Evolutionary conservation across 1,140 invertebrate genomes (phyloP), one percentile per base, ranked within the genome.

Genomic region (Drosophila auraria): DNA sequence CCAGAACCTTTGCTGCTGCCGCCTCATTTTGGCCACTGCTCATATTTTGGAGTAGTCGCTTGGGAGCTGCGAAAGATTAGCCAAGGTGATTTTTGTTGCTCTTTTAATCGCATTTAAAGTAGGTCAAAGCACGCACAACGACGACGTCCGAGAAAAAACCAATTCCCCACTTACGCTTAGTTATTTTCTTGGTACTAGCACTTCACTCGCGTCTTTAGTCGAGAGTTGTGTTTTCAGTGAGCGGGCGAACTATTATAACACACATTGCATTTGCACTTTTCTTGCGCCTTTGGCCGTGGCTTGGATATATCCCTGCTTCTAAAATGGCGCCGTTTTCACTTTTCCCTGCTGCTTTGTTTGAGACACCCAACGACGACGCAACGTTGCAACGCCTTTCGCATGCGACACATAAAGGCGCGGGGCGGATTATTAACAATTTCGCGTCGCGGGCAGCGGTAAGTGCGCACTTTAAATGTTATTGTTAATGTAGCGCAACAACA

Each of bases 261-360:
- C 80, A 62, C 86, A 89, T 86, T 73, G 86, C 86, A 86, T 82
- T 90, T 77, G 78, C 73, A 77, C 70, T 82, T 84, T 60, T 58
- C 64, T 56, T 51, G 66, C 68, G 64, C 61, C 61, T 77, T 81
- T 63, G 70, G 78, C 71, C 64, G 66, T 87, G 65, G 83, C 86
- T 87, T 87, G 86, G 53, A 56, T 56, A 44, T 44, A 56, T 56
- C 33, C 83, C 80, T 89, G 84, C 66, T 90, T 91, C 86, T 91
- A 92, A 92, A 92, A 92, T 92, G 91, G 91, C 91, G 91, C 91
- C 91, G 91, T 92, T 92, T 92, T 90, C 83, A 84, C 62, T 83
- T 82, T 79, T 79, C 76, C 78, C 83, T 80, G 66, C 80, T 84
- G 75, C 80, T 82, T 87, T 90, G 82, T 84, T 78, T 68, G 81